Evolutionary conservation across 2,888 invertebrate species (phyloP).

Genomic region (Dexiosoma caninum): DNA sequence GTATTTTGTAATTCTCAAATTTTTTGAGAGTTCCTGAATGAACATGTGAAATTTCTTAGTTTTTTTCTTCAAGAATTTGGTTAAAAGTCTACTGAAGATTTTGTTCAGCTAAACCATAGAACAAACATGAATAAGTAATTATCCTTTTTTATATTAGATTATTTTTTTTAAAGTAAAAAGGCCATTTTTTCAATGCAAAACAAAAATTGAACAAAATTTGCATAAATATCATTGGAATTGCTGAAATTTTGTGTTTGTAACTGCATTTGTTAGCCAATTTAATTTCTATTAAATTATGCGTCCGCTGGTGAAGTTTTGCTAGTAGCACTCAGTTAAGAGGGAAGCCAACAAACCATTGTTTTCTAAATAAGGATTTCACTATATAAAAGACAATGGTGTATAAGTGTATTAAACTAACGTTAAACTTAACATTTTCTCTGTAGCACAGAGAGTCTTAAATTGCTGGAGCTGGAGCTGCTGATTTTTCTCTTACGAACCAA

Average conservation of each 20-base stretch:
- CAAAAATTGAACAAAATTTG: slow-evolving; percentile 1
- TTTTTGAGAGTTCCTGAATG: too few relatives aligned
- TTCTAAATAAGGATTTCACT: slow-evolving; percentile 59
- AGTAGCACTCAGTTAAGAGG: background rate
- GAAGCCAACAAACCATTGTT: slow-evolving; percentile 44
- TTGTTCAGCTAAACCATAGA: too few relatives aligned
- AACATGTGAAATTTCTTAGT: too few relatives aligned
- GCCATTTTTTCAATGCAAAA: too few relatives aligned
- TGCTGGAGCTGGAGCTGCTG: background rate
- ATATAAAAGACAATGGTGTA: slow-evolving; percentile 8
- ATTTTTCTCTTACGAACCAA: background rate
- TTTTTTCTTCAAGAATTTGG: too few relatives aligned
- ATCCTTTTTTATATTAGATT: too few relatives aligned
- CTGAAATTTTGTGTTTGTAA: background rate
- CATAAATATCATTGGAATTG: slow-evolving; percentile 23
- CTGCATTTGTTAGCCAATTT: slow-evolving; percentile 53
- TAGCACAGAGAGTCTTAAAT: slow-evolving; percentile 28
- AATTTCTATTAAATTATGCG: slow-evolving; percentile 60
- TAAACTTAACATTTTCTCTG: background rate
- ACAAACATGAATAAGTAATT: too few relatives aligned
- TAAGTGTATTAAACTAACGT: background rate
- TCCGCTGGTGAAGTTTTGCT: slow-evolving; percentile 9
- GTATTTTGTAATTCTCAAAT: too few relatives aligned
- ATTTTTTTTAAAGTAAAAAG: too few relatives aligned
- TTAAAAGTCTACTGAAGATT: too few relatives aligned